Evolutionary conservation across 2,888 invertebrate species (phyloP), one percentile per base, ranked within the genome.

Genomic region (Macaria liturata): DNA sequence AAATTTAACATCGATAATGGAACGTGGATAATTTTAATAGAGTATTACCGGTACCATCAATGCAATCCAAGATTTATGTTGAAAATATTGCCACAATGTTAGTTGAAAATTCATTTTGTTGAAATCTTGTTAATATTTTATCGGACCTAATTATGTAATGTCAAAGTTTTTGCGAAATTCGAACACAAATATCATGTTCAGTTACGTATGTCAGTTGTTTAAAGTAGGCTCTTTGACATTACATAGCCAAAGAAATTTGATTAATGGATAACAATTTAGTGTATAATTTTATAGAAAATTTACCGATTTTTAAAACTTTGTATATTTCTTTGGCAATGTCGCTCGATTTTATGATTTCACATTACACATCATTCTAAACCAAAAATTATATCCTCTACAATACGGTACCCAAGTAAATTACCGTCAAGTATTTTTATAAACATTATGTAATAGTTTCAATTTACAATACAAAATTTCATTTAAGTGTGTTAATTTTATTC

Each of bases 281-380:
- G 20, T 20, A n/a, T n/a, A n/a, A n/a, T 20, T 20, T 1, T 20
- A 20, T 20, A 20, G 20, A 32, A 9, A 32, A 9, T 67, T 75
- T 71, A 76, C 70, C 73, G 66, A 4, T 1, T 8, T 6, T 71
- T 75, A 69, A 70, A 72, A 67, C n/a, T n/a, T n/a, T 68, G 64
- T 3, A 74, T 68, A 72, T 62, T 74, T 76, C 74, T 77, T 76
- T 76, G 80, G 75, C 78, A 54, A 61, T 59, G 70, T 75, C 76
- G 72, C 76, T 81, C 85, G 80, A 84, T 80, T 80, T 80, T 76
- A 79, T 78, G 78, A 78, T 74, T 70, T 69, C 52, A 20, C 20
- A 20, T 20, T 20, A n/a, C 20, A 20, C 20, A 20, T 20, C 20
- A 20, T 20, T 20, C 20, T 20, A 20, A 20, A 20, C 49, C 44